Base-by-base conservation (phyloP, 2,888 invertebrate genomes). In the Amphipyra berbera region DNA sequence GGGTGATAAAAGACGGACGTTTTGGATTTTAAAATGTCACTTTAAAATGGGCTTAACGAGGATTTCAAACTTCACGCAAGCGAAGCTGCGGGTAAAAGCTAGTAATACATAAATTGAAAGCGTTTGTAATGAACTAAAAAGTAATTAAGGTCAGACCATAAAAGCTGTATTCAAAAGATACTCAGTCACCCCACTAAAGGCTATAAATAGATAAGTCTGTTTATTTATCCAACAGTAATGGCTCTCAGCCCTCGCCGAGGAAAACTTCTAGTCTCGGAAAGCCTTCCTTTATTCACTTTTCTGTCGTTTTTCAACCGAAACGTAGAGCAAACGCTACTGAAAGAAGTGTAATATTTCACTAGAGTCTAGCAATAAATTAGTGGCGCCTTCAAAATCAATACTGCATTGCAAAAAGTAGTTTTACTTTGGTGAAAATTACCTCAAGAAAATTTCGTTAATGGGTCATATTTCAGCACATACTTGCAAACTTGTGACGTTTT, bases 291-390 rank as follows among this genome's bases (percentile, higher is more conserved):
- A 66, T 73, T 40, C 48, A 62, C 27, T 76, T 71, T 73, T 73
- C 52, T 60, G 37, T 64, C 50, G 37, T 68, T 73, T 79, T 80
- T 70, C 48, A 69, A 69, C 63, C 45, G 45, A 76, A 83, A 68
- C 59, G 57, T 40, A 62, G 57, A 61, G 65, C 73, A 68, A 71
- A 76, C n/a, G 61, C 44, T 61, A 53, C 53, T 67, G 57, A 75
- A 76, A 73, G 71, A 79, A 68, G 65, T 66, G 68, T 71, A 72
- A 78, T 77, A 80, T 76, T 78, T 82, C 70, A 80, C 73, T 61
- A 52, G 67, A 70, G 61, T 66, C 30, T 4, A 13, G 59, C 63
- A 57, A 75, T 81, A 68, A 81, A 76, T 76, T 78, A 72, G 66
- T 52, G 27, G 10, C 30, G 46, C 52, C 41, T 62, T 64, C 44